Percentiles rank a stretch among this genome's conserved stretches.
Conservation (phyloP, 2,113 vertebrate genomes). For the Ptilonorhynchus violaceus region DNA sequence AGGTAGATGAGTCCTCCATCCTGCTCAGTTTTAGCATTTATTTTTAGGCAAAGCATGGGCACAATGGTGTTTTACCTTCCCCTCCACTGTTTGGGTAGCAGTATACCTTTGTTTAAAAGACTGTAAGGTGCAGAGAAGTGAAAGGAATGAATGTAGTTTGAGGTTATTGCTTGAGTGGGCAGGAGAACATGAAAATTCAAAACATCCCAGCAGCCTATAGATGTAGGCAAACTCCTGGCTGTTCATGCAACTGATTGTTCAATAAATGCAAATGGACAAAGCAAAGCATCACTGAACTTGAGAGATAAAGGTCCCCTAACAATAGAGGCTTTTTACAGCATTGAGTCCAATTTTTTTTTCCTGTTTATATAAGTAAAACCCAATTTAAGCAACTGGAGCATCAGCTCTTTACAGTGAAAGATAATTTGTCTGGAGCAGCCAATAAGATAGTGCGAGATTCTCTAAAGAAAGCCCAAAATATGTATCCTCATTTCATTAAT, state of each 20-base stretch:
- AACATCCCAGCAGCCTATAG: not conserved
- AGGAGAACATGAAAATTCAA: constrained; percentile 36
- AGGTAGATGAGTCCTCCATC: not conserved
- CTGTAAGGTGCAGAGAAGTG: not conserved
- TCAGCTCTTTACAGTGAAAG: constrained; percentile 3
- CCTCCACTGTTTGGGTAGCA: not conserved
- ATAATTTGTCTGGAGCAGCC: not conserved
- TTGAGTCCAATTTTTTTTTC: not conserved
- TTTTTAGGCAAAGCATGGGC: not conserved
- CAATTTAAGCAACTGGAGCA: constrained; percentile 12
- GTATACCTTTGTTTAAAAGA: not conserved
- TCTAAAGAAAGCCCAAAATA: constrained; percentile 25
- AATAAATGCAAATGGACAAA: constrained; percentile 42
- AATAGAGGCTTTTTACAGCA: constrained; percentile 27
- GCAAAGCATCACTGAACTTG: constrained; percentile 45
- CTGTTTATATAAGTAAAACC: constrained; percentile 41
- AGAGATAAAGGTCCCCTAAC: constrained; percentile 47
- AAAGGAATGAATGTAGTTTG: not conserved
- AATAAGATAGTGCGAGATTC: not conserved
- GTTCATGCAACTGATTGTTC: constrained; percentile 26
- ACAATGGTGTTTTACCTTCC: not conserved
- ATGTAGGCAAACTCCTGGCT: not conserved
- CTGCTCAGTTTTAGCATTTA: not conserved
- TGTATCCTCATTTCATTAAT: constrained; percentile 12
- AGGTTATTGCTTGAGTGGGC: constrained; percentile 29